Evolutionary conservation across 2,888 invertebrate species (phyloP).

Genomic region (Nomada ferruginata): DNA sequence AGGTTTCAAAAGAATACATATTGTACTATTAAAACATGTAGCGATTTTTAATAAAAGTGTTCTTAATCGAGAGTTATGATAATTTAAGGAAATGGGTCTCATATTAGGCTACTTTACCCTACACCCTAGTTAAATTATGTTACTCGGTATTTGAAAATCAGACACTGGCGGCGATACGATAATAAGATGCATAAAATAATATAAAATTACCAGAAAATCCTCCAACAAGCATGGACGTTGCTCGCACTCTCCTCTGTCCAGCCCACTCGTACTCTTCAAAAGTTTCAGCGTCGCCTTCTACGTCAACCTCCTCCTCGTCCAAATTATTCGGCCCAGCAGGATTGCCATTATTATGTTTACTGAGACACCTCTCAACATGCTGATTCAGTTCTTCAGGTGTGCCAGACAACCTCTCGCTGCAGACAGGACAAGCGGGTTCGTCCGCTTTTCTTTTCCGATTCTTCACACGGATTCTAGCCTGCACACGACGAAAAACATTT

Average conservation of each 20-base stretch:
- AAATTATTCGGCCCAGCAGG: constrained; percentile 88
- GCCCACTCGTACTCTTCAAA: constrained; percentile 97
- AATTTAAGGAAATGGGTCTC: too few relatives aligned
- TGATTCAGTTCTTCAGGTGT: constrained; percentile 89
- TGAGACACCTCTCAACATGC: constrained; percentile 90
- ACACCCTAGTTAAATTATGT: neutral
- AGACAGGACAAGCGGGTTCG: constrained; percentile 92
- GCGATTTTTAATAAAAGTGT: too few relatives aligned
- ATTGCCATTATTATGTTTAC: constrained; percentile 87
- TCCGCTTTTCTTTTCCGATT: constrained; percentile 88
- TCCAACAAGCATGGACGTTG: constrained; percentile 89
- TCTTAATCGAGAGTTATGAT: too few relatives aligned
- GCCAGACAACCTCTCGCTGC: constrained; percentile 88
- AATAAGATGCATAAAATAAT: too few relatives aligned
- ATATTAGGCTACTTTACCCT: too few relatives aligned
- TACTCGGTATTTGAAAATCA: too few relatives aligned
- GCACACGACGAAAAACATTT: neutral
- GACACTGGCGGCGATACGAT: too few relatives aligned
- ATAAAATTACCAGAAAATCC: constrained; percentile 86
- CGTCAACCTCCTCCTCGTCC: constrained; percentile 93
- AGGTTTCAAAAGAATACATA: too few relatives aligned
- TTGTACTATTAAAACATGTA: too few relatives aligned
- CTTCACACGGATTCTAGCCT: constrained; percentile 85
- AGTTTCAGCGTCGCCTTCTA: constrained; percentile 88
- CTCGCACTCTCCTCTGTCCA: constrained; percentile 92